A percentile compares a stretch with the other conserved stretches of the same genome.
These are phyloP conservation scores for Ceuthmochares aereus DNA, from an alignment of 2,113 vertebrate species.

Conservation along the genomic window DNA sequence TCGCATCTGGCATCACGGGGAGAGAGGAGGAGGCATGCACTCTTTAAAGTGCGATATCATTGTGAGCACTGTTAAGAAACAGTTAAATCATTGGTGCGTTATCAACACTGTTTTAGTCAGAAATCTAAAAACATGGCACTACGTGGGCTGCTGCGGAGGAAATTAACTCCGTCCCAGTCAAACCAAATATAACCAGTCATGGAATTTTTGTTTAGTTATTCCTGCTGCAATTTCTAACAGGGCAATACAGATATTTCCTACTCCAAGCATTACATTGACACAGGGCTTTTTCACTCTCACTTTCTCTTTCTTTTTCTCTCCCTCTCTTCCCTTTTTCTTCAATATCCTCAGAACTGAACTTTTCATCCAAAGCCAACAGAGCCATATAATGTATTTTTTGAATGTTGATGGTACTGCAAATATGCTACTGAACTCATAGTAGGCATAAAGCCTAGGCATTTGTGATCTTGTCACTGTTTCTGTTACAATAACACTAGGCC, in stretches of 20 bases:
- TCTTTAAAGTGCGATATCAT: not conserved
- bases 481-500: not conserved
- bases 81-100: not conserved
- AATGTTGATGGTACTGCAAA: not conserved
- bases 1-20: not conserved
- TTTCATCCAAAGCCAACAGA: not conserved
- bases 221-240: not conserved
- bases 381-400: not conserved
- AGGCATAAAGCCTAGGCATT: not conserved
- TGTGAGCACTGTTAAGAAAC: not conserved
- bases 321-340: not conserved
- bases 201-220: not conserved
- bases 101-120: not conserved
- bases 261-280: not conserved
- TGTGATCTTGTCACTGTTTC: not conserved
- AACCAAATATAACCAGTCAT: not conserved
- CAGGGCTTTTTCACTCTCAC: not conserved
- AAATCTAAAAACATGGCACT: not conserved
- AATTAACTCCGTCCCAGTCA: not conserved
- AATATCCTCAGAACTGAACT: not conserved
- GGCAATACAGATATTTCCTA: not conserved
- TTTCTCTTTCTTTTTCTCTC: not conserved
- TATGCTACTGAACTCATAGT: not conserved
- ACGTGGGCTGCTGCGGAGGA: not conserved
- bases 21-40: not conserved